Conservation (phyloP, 2,113 vertebrate genomes). For the Halichoerus grypus region DNA sequence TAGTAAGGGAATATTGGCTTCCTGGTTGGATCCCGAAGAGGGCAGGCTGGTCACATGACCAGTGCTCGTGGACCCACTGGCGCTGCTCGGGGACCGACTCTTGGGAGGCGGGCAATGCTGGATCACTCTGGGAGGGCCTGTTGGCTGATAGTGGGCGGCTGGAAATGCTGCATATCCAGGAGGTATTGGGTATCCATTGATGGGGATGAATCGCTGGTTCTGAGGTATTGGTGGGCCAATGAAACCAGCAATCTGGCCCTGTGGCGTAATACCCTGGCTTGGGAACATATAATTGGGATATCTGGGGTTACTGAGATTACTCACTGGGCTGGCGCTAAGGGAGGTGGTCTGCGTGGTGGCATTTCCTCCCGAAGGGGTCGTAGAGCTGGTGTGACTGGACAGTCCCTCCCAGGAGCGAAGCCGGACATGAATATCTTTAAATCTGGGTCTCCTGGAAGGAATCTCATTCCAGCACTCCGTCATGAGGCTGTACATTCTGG, state of each 20-base stretch:
- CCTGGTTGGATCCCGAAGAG: conserved; percentile 98
- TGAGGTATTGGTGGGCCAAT: conserved; percentile 91
- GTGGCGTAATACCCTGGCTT: conserved; percentile 91
- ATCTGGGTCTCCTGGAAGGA: conserved; percentile 93
- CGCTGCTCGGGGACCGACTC: conserved; percentile 98
- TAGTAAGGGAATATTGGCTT: conserved; percentile 97
- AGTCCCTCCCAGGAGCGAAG: conserved; percentile 97
- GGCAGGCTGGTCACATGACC: conserved; percentile 97
- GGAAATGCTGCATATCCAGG: conserved; percentile 97
- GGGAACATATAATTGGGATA: conserved; percentile 96
- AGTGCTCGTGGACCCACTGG: conserved; percentile 98
- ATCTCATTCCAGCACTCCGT: conserved; percentile 99
- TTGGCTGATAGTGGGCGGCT: conserved; percentile 92
- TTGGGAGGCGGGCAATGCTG: conserved; percentile 98
- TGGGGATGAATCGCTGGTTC: conserved; percentile 96
- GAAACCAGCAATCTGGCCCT: conserved; percentile 93
- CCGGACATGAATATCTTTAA: conserved; percentile 96
- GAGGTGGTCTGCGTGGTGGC: conserved; percentile 99
- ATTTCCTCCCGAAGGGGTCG: conserved; percentile 96
- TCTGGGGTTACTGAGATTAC: conserved; percentile 97
- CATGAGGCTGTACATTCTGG: conserved; percentile 97
- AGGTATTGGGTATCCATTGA: conserved; percentile 97
- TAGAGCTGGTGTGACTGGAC: conserved; percentile 97
- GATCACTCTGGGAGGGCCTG: conserved; percentile 91
- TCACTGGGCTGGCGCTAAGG: conserved; percentile 97